phyloP scores from a whole-genome alignment of 2,797 vertebrate species.

The Hirundo rustica region DNA sequence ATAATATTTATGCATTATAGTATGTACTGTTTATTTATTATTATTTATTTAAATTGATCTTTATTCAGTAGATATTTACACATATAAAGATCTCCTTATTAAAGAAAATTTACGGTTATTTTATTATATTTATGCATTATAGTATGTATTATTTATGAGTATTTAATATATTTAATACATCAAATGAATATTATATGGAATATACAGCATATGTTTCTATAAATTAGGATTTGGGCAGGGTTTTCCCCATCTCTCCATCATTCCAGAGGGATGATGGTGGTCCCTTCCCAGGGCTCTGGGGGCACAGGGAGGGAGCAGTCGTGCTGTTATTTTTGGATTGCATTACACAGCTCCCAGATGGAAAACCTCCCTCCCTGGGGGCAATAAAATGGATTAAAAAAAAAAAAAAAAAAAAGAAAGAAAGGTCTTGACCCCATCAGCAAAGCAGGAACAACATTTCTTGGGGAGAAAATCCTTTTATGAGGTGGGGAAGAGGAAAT shows the following conservation, averaged over 20 bases:
- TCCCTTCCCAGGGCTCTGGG: not conserved
- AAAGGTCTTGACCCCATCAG: conserved; percentile 68
- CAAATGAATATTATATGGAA: not conserved
- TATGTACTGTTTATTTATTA: not conserved
- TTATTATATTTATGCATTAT: not conserved
- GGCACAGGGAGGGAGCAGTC: not conserved
- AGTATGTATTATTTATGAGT: not conserved
- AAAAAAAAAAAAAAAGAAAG: not conserved
- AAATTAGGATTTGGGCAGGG: not conserved
- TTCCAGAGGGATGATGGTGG: not conserved
- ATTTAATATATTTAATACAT: not conserved
- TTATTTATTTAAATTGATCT: not conserved
- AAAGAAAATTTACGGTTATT: not conserved
- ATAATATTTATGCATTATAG: not conserved
- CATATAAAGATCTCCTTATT: not conserved
- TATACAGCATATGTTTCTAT: not conserved
- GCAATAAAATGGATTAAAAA: conserved; percentile 45
- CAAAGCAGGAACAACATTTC: conserved; percentile 56
- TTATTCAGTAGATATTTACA: not conserved
- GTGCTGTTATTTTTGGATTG: conserved; percentile 69
- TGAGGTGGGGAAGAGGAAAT: conserved; percentile 3
- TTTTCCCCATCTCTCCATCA: not conserved
- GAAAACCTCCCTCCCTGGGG: conserved; percentile 4
- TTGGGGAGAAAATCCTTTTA: conserved; percentile 29
- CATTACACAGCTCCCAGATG: conserved; percentile 64